Evolutionary conservation across 2,888 invertebrate species (phyloP).

Genomic region (Ormyrus pomaceus): DNA sequence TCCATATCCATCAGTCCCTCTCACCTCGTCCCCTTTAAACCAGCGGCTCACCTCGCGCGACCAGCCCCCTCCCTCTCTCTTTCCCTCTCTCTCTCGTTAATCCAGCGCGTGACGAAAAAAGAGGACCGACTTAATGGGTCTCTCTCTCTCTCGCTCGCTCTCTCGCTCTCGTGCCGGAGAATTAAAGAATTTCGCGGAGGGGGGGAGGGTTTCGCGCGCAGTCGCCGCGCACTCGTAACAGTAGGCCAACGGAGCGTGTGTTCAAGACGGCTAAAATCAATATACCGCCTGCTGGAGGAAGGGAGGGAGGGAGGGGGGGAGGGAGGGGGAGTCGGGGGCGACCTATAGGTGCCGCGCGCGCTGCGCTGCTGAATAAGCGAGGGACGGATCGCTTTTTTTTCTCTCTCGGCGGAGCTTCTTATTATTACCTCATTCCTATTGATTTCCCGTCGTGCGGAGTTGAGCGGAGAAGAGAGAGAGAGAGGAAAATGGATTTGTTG

Average conservation of each 20-base stretch:
- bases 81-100: too few species aligned
- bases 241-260: not conserved
- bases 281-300: constrained; percentile 23
- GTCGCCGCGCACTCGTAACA: not conserved
- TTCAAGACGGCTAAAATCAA: constrained; percentile 52
- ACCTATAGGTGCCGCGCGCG: not conserved
- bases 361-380: constrained; percentile 20
- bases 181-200: too few species aligned
- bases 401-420: not conserved
- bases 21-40: too few species aligned
- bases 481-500: not conserved
- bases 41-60: too few species aligned
- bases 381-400: not conserved
- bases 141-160: too few species aligned
- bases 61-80: not conserved
- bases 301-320: not conserved
- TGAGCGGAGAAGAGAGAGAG: too few species aligned
- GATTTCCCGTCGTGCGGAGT: constrained; percentile 10
- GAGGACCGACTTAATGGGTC: too few species aligned
- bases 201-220: too few species aligned
- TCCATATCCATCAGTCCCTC: too few species aligned
- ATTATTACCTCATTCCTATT: constrained; percentile 21
- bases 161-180: too few species aligned
- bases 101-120: too few species aligned
- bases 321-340: not conserved